phyloP scores from a whole-genome alignment of 1,140 invertebrate genomes.

The Acromyrmex charruanus region DNA sequence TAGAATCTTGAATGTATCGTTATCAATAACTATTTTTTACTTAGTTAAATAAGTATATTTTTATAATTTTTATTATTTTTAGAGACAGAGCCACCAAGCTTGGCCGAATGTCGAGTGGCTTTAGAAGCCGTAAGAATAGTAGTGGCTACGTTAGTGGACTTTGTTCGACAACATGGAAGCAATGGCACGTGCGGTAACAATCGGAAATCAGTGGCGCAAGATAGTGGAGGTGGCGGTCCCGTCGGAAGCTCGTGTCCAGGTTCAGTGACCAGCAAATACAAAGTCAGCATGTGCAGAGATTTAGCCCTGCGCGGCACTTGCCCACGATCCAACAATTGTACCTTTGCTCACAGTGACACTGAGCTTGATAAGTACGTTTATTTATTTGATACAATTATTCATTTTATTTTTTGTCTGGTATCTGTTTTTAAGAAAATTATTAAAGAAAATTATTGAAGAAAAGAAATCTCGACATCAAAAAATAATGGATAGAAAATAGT shows the following conservation, averaged over 20 bases:
- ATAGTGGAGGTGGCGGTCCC: slow-evolving; percentile 8
- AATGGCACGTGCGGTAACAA: slow-evolving; percentile 75
- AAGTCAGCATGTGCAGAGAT: slow-evolving; percentile 97
- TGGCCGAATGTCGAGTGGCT: slow-evolving; percentile 91
- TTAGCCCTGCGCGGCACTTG: slow-evolving; percentile 92
- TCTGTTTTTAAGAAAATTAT: neutral
- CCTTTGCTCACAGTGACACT: slow-evolving; percentile 96
- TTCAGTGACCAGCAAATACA: slow-evolving; percentile 92
- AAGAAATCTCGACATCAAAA: neutral
- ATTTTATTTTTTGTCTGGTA: neutral
- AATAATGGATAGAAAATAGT: slow-evolving; percentile 2
- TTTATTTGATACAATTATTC: neutral
- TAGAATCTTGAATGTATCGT: neutral
- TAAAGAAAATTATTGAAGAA: neutral
- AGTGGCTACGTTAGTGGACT: slow-evolving; percentile 94
- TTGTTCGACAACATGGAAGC: slow-evolving; percentile 91
- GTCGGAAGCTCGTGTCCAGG: slow-evolving; percentile 86
- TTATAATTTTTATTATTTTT: slow-evolving; percentile 16
- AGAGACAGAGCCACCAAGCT: slow-evolving; percentile 91
- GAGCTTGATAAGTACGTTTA: slow-evolving; percentile 93
- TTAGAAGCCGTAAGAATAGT: slow-evolving; percentile 94
- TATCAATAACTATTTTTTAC: neutral
- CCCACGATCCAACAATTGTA: slow-evolving; percentile 94
- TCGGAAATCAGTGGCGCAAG: slow-evolving; percentile 86
- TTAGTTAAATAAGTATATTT: neutral